Evolutionary conservation across 2,888 invertebrate species (phyloP).

Genomic region (Perizoma flavofasciatum): DNA sequence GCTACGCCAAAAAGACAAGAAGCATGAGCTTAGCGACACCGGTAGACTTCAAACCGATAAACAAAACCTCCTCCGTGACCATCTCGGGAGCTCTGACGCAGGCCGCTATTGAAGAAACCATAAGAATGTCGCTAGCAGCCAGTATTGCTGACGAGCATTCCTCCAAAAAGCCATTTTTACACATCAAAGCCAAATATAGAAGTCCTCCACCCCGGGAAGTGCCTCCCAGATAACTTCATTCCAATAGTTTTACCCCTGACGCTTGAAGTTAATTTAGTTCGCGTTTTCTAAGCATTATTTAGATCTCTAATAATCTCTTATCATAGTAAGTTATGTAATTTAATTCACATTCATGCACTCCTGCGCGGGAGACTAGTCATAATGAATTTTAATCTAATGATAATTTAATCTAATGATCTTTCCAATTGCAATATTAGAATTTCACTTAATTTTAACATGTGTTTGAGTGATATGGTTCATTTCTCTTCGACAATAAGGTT

Average conservation of each 20-base stretch:
- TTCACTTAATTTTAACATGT: conserved; percentile 44
- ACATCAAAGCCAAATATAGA: conserved; percentile 89
- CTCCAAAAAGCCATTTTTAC: conserved; percentile 84
- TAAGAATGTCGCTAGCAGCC: conserved; percentile 71
- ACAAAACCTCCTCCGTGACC: conserved; percentile 58
- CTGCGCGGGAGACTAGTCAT: conserved; percentile 69
- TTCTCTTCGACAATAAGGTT: conserved; percentile 28
- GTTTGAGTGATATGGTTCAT: conserved; percentile 40
- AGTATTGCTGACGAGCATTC: conserved; percentile 64
- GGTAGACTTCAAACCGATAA: conserved; percentile 55
- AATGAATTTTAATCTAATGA: conserved; percentile 49
- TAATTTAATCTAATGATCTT: conserved; percentile 34
- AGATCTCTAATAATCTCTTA: conserved; percentile 74
- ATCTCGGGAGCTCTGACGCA: conserved; percentile 67
- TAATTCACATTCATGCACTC: conserved; percentile 54
- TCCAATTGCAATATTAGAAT: conserved; percentile 54
- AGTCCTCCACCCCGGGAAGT: conserved; percentile 86
- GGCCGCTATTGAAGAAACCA: conserved; percentile 78
- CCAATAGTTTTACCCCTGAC: conserved; percentile 65
- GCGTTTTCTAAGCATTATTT: conserved; percentile 56
- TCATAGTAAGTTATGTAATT: conserved; percentile 52
- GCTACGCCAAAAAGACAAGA: conserved; percentile 64
- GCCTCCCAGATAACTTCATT: conserved; percentile 83
- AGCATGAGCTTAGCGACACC: conserved; percentile 73
- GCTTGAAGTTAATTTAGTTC: conserved; percentile 44